Conservation (phyloP, 2,113 vertebrate species). For the Erpornis zantholeuca region DNA sequence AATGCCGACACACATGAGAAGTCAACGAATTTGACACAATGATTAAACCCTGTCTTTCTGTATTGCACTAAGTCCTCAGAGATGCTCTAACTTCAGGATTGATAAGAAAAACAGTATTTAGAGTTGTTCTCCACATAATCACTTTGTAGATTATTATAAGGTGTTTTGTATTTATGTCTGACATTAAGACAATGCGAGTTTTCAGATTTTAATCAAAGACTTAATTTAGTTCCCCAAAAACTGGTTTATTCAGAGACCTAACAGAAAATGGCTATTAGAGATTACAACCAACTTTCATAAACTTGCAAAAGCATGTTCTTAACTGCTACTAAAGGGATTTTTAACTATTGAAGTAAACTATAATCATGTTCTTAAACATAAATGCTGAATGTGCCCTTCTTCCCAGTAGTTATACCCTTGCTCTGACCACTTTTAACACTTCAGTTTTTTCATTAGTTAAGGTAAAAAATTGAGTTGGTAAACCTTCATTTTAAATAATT, state of each 20-base stretch:
- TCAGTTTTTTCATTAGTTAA: background rate
- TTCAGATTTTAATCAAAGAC: background rate
- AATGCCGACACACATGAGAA: background rate
- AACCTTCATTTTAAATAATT: background rate
- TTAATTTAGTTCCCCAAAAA: background rate
- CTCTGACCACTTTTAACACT: background rate
- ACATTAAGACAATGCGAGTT: background rate
- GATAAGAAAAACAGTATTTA: background rate
- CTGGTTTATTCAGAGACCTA: background rate
- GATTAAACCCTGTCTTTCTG: background rate
- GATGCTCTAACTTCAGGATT: background rate
- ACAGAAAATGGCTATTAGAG: background rate
- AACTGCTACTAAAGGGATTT: background rate
- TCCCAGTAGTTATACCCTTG: background rate
- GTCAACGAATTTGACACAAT: background rate
- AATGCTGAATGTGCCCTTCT: background rate
- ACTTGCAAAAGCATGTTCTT: background rate
- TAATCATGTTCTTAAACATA: background rate
- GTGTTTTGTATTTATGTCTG: background rate
- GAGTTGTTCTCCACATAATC: background rate
- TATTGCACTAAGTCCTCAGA: background rate
- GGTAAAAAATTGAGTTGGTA: background rate
- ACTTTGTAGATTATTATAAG: background rate
- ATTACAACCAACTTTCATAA: background rate
- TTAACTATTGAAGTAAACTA: background rate